Evolutionary conservation across 2,888 invertebrate species (phyloP).

Genomic region (Ephialtes manifestator): DNA sequence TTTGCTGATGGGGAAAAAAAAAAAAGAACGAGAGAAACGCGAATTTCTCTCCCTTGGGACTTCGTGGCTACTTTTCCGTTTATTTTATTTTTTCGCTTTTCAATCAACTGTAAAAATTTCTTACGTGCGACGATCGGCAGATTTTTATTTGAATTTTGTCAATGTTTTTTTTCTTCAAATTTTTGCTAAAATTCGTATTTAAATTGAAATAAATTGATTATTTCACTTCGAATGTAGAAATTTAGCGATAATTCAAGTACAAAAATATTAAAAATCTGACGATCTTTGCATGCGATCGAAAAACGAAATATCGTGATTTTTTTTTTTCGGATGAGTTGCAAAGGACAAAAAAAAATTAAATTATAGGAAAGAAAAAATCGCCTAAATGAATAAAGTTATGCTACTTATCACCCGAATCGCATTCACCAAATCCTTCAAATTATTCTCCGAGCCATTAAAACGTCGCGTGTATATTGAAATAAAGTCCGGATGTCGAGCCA

Average conservation of each 20-base stretch:
- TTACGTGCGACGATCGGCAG: no score
- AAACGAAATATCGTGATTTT: conserved; percentile 16
- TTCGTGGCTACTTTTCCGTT: neutral
- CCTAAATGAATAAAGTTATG: conserved; percentile 26
- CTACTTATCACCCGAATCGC: conserved; percentile 45
- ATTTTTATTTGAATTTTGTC: no score
- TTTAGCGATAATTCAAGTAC: no score
- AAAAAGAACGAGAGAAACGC: conserved; percentile 12
- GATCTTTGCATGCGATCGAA: neutral
- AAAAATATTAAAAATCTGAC: no score
- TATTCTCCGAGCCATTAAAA: neutral
- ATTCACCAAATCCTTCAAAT: conserved; percentile 21
- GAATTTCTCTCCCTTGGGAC: neutral
- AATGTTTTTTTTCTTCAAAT: no score
- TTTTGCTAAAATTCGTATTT: no score
- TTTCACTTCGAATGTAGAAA: no score
- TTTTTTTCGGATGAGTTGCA: conserved; percentile 12
- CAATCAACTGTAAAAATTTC: neutral
- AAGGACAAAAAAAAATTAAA: conserved; percentile 22
- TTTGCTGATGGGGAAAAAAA: conserved; percentile 38
- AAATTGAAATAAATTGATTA: no score
- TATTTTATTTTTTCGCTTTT: neutral
- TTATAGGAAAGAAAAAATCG: conserved; percentile 1
- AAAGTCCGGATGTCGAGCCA: neutral
- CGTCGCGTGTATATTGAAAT: neutral